Conservation (phyloP, 2,888 invertebrate species). For the Doris montereyensis region DNA sequence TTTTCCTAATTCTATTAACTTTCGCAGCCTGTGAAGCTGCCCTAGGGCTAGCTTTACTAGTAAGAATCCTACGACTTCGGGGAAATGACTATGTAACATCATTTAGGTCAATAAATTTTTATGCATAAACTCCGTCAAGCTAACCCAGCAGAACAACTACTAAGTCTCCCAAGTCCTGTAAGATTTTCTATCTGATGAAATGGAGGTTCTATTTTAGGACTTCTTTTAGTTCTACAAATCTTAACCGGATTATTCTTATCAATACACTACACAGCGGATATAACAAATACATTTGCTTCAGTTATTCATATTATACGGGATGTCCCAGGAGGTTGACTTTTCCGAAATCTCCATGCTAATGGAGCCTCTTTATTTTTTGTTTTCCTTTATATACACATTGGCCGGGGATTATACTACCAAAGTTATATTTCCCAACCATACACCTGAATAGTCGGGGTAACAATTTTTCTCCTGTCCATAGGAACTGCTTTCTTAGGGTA, state of each 20-base stretch:
- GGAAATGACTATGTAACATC: not conserved
- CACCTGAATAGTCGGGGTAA: slow-evolving; percentile 80
- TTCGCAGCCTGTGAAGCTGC: not conserved
- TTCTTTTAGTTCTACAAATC: slow-evolving; percentile 78
- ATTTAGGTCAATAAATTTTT: slow-evolving; percentile 48
- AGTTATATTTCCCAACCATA: slow-evolving; percentile 73
- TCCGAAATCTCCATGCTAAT: slow-evolving; percentile 81
- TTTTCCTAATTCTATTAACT: not conserved
- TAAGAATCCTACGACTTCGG: not conserved
- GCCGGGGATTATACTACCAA: slow-evolving; percentile 78
- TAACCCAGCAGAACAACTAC: slow-evolving; percentile 50
- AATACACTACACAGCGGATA: slow-evolving; percentile 81
- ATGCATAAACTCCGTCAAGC: slow-evolving; percentile 52
- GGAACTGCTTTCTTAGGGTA: slow-evolving; percentile 85
- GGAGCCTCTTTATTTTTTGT: slow-evolving; percentile 84
- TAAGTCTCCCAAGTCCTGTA: slow-evolving; percentile 54
- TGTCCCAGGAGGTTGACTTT: slow-evolving; percentile 81
- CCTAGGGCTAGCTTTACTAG: not conserved
- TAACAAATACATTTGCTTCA: slow-evolving; percentile 79
- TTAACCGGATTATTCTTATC: slow-evolving; percentile 81
- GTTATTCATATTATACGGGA: slow-evolving; percentile 82
- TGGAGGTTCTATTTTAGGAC: slow-evolving; percentile 74
- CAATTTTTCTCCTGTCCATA: slow-evolving; percentile 81
- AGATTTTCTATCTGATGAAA: slow-evolving; percentile 76
- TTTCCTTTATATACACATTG: slow-evolving; percentile 80